Evolutionary conservation across 2,797 vertebrate species (phyloP), one percentile per base, ranked within the genome.

Genomic region (Hephaestus fuliginosus): DNA sequence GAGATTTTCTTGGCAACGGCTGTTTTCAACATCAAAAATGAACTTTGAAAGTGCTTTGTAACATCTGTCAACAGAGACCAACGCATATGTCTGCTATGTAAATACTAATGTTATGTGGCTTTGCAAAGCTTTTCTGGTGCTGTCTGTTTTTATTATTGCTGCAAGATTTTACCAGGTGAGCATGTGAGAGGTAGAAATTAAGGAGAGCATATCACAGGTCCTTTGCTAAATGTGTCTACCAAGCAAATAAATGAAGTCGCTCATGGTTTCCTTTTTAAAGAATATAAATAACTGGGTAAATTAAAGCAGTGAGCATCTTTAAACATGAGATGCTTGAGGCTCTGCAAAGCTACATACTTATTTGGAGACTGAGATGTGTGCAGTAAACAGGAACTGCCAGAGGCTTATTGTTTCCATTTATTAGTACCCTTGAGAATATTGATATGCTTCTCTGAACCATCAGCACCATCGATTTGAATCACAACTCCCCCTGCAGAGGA

Each of bases 401-500:
- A 55, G 67, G 46, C 46, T 25, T 78, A 66, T 70, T 63, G 56
- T 66, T 55, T 58, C 46, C 20, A 0, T 2, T 63, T 60, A 71
- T 76, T 22, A 58, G 43, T 14, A n/a, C 57, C 70, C 39, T 7
- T 58, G 62, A 44, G 58, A 58, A 17, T 36, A 77, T 82, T n/a
- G 67, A 80, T 84, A 44, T 53, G 46, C 28, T 70, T 60, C 28
- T 77, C 20, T 4, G 22, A 33, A 15, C 83, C 74, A n/a, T n/a
- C n/a, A 69, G 25, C 44, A 46, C 1, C 48, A 57, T 25, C 13
- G n/a, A 80, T 79, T n/a, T 78, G 6, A 67, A 80, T 58, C 30
- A 67, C 17, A 61, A 17, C 60, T 60, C 18, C 52, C 30, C n/a
- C 25, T 48, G 30, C 64, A 65, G 28, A n/a, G 13, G 8, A 61